Base-by-base conservation (phyloP, 2,888 invertebrate species). In the Oscheius sp. region DNA sequence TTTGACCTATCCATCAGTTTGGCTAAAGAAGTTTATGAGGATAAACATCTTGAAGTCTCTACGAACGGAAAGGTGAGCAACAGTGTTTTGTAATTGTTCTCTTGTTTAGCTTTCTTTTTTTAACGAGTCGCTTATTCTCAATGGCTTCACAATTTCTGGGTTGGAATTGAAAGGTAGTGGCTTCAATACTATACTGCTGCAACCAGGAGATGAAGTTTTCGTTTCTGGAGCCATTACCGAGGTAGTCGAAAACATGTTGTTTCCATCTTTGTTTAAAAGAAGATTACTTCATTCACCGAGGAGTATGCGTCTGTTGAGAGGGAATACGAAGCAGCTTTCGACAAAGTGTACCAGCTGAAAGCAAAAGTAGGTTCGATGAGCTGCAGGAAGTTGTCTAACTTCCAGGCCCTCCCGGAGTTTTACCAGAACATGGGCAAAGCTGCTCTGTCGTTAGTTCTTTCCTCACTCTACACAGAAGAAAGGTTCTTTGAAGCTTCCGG, bases 341-440 rank as follows among this genome's bases (percentile, higher is more conserved):
- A 70, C 2, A 2, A 47, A 2, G 47, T 47, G 1, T 70, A 58
- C 32, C 47, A 70, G 11, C 21, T 70, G 29, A 70, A 57, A 29
- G 42, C 59, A 33, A 70, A 70, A 58, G 70, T 70, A 47, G n/a
- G 7, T 47, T 21, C 10, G n/a, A 29, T n/a, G 7, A 57, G 10
- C 9, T 29, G 9, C 29, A 11, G 10, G n/a, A 33, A 59, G 37
- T 5, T 59, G 32, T 33, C 47, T 29, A 35, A 37, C 10, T 37
- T 70, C 29, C 50, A 70, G 70, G 29, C 11, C 9, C 57, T 70
- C 47, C 70, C 70, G 2, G 70, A 70, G 29, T 70, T 70, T 50
- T 70, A 70, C 57, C 70, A 70, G 57, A 48, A 55, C 21, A 70
- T 70, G 70, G 70, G 70, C n/a, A 55, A 57, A 37, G 33, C 70